phyloP scores from a whole-genome alignment of 2,113 vertebrate genomes.

The Triplophysa siluroides region DNA sequence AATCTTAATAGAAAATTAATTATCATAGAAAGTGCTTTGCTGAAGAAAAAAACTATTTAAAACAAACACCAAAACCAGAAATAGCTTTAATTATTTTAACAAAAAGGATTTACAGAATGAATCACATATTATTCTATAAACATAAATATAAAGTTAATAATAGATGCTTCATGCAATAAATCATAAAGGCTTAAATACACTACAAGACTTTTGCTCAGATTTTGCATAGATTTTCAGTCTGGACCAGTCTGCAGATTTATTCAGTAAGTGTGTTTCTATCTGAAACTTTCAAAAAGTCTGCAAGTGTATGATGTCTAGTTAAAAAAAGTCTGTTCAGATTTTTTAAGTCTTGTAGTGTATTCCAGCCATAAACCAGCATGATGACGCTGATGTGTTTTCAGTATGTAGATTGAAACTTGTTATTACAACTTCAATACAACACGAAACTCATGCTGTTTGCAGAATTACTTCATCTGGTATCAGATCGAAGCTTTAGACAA shows the following conservation, averaged over 20 bases:
- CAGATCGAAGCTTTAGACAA: too few relatives aligned
- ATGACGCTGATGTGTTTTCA: not conserved
- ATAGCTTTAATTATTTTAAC: not conserved
- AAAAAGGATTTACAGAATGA: slow-evolving; percentile 26
- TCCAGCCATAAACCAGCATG: too few relatives aligned
- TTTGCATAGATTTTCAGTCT: too few relatives aligned
- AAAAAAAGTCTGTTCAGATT: too few relatives aligned
- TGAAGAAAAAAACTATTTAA: slow-evolving; percentile 16
- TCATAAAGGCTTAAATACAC: not conserved
- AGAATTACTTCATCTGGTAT: too few relatives aligned
- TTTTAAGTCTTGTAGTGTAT: too few relatives aligned
- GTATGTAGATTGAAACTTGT: not conserved
- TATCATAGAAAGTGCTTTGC: not conserved
- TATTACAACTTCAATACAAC: not conserved
- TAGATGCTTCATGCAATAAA: slow-evolving; percentile 6
- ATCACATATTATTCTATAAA: not conserved
- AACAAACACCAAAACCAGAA: slow-evolving; percentile 28
- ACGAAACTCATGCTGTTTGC: not conserved
- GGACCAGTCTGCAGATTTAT: too few relatives aligned
- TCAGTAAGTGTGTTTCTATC: too few relatives aligned
- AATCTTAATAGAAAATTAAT: slow-evolving; percentile 29
- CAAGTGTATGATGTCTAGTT: too few relatives aligned
- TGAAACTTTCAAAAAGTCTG: too few relatives aligned
- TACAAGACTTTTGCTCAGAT: not conserved
- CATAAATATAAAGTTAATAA: slow-evolving; percentile 15